Percentiles rank a stretch among this genome's conserved stretches.
These are phyloP conservation scores for Austrolebias charrua DNA, from an alignment of 2,797 vertebrate genomes.

Conservation along the genomic window DNA sequence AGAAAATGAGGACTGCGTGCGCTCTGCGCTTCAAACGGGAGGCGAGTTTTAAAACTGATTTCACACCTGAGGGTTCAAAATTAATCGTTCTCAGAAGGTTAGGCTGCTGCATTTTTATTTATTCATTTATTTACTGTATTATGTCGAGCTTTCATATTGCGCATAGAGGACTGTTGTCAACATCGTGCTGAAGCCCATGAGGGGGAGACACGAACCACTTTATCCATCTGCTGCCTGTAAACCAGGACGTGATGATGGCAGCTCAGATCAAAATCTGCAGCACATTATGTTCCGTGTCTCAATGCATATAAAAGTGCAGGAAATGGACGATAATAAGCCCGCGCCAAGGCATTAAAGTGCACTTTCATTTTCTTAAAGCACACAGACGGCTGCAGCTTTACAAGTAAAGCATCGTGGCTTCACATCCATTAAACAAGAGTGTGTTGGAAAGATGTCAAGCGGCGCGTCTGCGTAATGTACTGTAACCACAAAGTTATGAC, in stretches of 20 bases:
- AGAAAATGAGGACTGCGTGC: conserved; percentile 53
- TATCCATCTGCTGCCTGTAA: conserved; percentile 30
- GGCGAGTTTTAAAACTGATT: conserved; percentile 3
- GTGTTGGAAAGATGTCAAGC: conserved; percentile 43
- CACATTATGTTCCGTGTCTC: conserved; percentile 42
- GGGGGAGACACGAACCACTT: conserved; percentile 54
- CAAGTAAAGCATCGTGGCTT: conserved; percentile 35
- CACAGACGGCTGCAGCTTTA: conserved; percentile 36
- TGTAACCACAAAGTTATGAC: conserved; percentile 33
- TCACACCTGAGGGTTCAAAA: conserved; percentile 12
- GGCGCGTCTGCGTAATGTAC: conserved; percentile 26
- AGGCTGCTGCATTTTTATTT: conserved; percentile 25
- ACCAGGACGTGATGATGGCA: conserved; percentile 45
- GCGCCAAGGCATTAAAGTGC: conserved; percentile 41
- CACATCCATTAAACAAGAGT: conserved; percentile 14
- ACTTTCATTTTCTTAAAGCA: conserved; percentile 31
- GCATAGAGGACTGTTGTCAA: conserved; percentile 22
- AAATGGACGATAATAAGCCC: conserved; percentile 28
- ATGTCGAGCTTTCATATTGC: conserved; percentile 20
- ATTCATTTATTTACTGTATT: not conserved
- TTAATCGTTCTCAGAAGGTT: conserved; percentile 22
- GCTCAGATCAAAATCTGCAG: conserved; percentile 34
- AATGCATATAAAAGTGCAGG: conserved; percentile 6
- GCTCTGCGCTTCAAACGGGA: conserved; percentile 59
- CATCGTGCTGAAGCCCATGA: conserved; percentile 36